Base-by-base conservation (phyloP, 2,888 invertebrate genomes). In the Vanessa cardui region DNA sequence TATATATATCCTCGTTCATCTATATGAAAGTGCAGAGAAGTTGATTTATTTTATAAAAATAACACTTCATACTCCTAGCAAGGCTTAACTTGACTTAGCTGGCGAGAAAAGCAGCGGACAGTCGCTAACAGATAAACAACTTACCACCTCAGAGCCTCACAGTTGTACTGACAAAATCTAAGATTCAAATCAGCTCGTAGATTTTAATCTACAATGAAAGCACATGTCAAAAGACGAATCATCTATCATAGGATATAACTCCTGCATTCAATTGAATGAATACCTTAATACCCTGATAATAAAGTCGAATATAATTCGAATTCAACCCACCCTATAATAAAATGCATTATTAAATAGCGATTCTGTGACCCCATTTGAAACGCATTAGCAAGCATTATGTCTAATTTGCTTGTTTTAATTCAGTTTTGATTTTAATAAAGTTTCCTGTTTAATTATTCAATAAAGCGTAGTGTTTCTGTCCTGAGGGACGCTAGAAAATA, bases 401-500 rank as follows among this genome's bases (percentile, higher is more conserved):
- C 80, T 89, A 89, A 90, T 91, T 90, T 87, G 87, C 87, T 88
- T 89, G 90, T 91, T 88, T 89, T 90, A 91, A 91, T 89, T 88
- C 82, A 83, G 81, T 89, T 91, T 90, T 89, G 83, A 90, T 89
- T 90, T 77, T 85, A 85, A 90, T 87, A 87, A 90, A 90, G 87
- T 90, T 82, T 83, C 71, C 77, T 80, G 76, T 79, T 91, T 83
- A 89, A 90, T 90, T 85, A 91, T 91, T 89, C 84, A 86, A 82
- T 81, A 78, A 82, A 74, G 75, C 61, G 60, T 61, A 39, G 39
- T 39, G 12, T 39, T 12, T 59, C 58, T 26, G 70, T 69, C 67
- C 70, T 47, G 56, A 60, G 74, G 75, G 73, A 54, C 59, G 49
- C 45, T 47, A 50, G 20, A 59, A 58, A 66, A 62, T 71, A 70